phyloP scores from a whole-genome alignment of 2,888 invertebrate genomes.

The Nasonia oneida region DNA sequence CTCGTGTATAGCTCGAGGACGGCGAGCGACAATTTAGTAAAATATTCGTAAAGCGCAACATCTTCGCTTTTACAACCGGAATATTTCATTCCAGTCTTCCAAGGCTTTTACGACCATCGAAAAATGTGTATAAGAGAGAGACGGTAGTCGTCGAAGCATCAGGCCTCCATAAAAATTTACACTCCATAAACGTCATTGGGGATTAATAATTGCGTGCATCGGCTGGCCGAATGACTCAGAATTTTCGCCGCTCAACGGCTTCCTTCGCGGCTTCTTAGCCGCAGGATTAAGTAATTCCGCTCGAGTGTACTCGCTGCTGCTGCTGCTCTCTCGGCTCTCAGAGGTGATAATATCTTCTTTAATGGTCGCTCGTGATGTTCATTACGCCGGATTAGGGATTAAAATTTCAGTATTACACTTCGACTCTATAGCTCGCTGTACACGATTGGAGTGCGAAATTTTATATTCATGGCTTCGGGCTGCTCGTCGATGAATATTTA shows the following conservation, averaged over 20 bases:
- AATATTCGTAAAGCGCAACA: neutral
- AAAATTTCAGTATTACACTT: constrained; percentile 1
- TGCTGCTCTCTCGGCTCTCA: neutral
- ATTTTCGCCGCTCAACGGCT: constrained; percentile 35
- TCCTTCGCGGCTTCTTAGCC: neutral
- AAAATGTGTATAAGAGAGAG: neutral
- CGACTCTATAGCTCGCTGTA: neutral
- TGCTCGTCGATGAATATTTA: constrained; percentile 11
- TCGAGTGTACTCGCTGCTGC: constrained; percentile 5
- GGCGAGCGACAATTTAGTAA: neutral
- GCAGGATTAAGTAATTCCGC: constrained; percentile 37
- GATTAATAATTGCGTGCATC: constrained; percentile 32
- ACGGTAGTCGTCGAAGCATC: constrained; percentile 7
- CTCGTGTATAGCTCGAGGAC: neutral
- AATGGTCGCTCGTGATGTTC: constrained; percentile 28
- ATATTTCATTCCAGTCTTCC: neutral
- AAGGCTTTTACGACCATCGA: neutral
- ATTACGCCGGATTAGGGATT: constrained; percentile 25
- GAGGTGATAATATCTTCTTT: constrained; percentile 40
- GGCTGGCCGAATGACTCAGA: constrained; percentile 22
- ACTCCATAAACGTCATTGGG: constrained; percentile 37
- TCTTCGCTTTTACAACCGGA: neutral
- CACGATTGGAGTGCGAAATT: neutral
- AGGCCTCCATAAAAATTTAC: constrained; percentile 25
- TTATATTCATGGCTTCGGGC: neutral